Base-by-base conservation (phyloP, 2,888 invertebrate genomes). In the Eurois occulta region DNA sequence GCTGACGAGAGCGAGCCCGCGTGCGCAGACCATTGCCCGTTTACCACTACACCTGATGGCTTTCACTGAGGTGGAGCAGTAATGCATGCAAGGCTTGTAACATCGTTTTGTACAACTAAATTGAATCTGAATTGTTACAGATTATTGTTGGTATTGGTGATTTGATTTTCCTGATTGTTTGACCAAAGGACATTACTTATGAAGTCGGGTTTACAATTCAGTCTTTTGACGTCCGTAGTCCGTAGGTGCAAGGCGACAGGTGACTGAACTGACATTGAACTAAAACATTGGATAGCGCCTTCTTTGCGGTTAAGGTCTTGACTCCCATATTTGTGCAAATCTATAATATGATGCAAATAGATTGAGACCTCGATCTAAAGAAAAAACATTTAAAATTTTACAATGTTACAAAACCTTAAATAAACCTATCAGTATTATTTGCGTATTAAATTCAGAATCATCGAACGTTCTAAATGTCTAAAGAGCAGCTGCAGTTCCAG, bases 321-420 rank as follows among this genome's bases (percentile, higher is more conserved):
- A 35, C 55, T 38, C 21, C 62, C 43, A 24, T n/a, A 48, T 65
- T 69, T 58, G 77, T 66, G 18, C 11, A 77, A 83, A 28, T 76
- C 60, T 52, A 80, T 66, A 52, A 73, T 35, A 35, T n/a, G n/a
- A 38, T 32, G 35, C 7, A 21, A 64, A 38, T 10, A 32, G 74
- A 32, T 58, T 28, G 43, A 35, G 28, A 66, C 78, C 65, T 78
- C n/a, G 32, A 21, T 38, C 21, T 72, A n/a, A 32, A 24, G 4
- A 18, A 43, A 48, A 24, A 48, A n/a, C 7, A n/a, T 6, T 21
- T 28, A 2, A 11, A 21, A 16, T 38, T 18, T 28, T 32, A n/a
- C 5, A 46, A 28, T 46, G 10, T 21, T 48, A 48, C n/a, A 32
- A 41, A n/a, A 10, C 52, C 41, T 38, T 24, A 8, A 21, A 38